Evolutionary conservation across 2,888 invertebrate species (phyloP).

Genomic region (Taenaris catops): DNA sequence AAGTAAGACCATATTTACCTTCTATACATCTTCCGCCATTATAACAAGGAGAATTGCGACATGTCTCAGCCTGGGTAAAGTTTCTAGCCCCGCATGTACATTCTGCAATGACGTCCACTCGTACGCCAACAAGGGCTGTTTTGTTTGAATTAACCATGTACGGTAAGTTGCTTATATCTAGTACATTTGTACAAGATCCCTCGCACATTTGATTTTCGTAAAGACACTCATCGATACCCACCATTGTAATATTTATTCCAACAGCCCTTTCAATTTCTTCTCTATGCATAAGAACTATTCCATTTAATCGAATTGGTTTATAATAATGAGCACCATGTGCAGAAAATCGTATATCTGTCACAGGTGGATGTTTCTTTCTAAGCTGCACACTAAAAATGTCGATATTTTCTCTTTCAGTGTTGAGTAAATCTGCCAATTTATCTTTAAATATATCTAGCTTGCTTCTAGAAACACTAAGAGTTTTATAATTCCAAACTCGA

Average conservation of each 20-base stretch:
- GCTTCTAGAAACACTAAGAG: constrained; percentile 90
- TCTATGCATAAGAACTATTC: constrained; percentile 94
- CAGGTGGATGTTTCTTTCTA: constrained; percentile 90
- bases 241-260: constrained; percentile 98
- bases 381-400: constrained; percentile 98
- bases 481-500: constrained; percentile 95
- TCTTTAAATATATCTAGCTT: constrained; percentile 94
- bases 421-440: constrained; percentile 91
- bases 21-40: constrained; percentile 98
- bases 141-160: constrained; percentile 99
- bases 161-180: constrained; percentile 93
- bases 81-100: constrained; percentile 97
- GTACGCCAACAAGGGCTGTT: constrained; percentile 97
- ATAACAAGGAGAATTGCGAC: constrained; percentile 93
- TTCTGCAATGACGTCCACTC: constrained; percentile 94
- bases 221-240: constrained; percentile 97
- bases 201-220: constrained; percentile 97
- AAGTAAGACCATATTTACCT: constrained; percentile 91
- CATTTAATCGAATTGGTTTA: constrained; percentile 95
- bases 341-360: constrained; percentile 95
- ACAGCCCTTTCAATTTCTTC: constrained; percentile 96
- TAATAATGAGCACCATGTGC: constrained; percentile 98
- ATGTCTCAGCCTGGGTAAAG: constrained; percentile 94
- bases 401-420: constrained; percentile 92
- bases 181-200: constrained; percentile 96